Base-by-base conservation (phyloP, 2,797 vertebrate genomes). In the Lagorchestes hirsutus region DNA sequence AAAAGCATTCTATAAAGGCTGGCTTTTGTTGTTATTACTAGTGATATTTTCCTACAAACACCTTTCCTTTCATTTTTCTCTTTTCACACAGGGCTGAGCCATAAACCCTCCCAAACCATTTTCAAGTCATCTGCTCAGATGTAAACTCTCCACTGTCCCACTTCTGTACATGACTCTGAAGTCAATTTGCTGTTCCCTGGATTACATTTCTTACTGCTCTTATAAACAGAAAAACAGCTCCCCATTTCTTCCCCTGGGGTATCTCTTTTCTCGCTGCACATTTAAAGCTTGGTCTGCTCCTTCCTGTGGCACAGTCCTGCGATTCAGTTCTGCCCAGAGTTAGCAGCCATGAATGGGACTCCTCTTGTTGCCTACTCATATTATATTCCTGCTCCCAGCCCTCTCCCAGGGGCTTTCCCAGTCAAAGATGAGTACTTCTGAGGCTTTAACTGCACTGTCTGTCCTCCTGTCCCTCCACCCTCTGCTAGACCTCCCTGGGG, bases 241-340 rank as follows among this genome's bases (percentile, higher is more conserved):
- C 55, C 56, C 27, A 6, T 24, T 34, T 95, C 40, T 90, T 50
- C 46, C 46, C 92, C 50, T 58, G 54, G 59, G n/a, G 4, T 12
- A n/a, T 29, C 11, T 90, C 56, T 94, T 92, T 93, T 62, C 91
- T 91, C 67, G 0, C 22, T 27, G 2, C 13, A 62, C 40, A 14
- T 74, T 54, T 50, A 91, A 62, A 62, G 28, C 18, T 52, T 57
- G 27, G 52, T 27, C 91, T 14, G 58, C 91, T 82, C 52, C 6
- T 56, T 31, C 54, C 91, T 96, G 92, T 56, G 93, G 55, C 22
- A 91, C 40, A 90, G 87, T 52, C n/a, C n/a, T 95, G 90, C 46
- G 82, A 58, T 91, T 97, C 95, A 91, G 24, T 94, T 92, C 55
- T 97, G 54, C 74, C 97, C 93, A 95, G 50, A 67, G 95, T 93